Evolutionary conservation across 2,797 vertebrate species (phyloP).

Genomic region (Anguilla obscura): DNA sequence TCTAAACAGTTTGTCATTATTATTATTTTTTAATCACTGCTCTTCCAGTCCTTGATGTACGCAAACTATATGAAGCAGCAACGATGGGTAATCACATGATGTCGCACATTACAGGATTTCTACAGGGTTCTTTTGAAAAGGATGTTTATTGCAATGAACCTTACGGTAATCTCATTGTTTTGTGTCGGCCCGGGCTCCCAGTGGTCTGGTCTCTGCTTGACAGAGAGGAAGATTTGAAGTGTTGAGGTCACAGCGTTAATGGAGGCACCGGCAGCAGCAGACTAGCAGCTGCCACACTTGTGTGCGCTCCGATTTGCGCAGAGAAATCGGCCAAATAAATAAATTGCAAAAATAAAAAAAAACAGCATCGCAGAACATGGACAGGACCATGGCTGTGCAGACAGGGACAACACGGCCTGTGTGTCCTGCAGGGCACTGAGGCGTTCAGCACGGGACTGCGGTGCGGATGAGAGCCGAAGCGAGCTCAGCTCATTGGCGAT

Average conservation of each 20-base stretch:
- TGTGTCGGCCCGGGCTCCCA: neutral
- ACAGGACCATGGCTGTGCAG: neutral
- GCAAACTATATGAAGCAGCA: neutral
- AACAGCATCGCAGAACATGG: neutral
- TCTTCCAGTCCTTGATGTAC: neutral
- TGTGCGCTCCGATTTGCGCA: neutral
- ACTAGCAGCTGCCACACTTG: neutral
- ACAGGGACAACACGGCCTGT: neutral
- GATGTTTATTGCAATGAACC: too few species aligned
- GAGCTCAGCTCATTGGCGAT: neutral
- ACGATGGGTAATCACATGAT: neutral
- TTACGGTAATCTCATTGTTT: neutral
- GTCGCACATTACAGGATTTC: too few species aligned
- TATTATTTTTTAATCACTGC: neutral
- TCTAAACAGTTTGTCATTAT: too few species aligned
- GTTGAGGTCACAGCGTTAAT: neutral
- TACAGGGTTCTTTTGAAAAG: too few species aligned
- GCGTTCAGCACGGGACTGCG: too few species aligned
- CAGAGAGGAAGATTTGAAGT: neutral
- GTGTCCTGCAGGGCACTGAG: neutral
- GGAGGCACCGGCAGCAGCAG: neutral
- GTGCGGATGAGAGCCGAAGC: neutral
- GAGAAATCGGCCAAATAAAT: neutral
- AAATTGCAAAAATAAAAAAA: neutral
- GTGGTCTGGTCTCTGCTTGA: neutral